A percentile compares a stretch with the other conserved stretches of the same genome.
phyloP scores from a whole-genome alignment of 2,888 invertebrate species.

The Suillia variegata region DNA sequence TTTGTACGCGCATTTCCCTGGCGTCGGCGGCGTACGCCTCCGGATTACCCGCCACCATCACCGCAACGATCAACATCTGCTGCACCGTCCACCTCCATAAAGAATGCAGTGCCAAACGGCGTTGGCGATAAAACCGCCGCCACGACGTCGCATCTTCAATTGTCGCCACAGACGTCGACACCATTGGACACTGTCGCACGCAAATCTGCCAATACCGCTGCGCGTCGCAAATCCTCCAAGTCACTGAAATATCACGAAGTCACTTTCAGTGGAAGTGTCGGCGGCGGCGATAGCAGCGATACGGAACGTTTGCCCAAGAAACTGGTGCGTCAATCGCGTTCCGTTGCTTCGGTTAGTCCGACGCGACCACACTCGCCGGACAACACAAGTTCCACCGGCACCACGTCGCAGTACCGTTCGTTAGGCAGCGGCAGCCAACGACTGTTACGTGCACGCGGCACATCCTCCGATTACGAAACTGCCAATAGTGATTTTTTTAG shows the following conservation, averaged over 20 bases:
- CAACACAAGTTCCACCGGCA: conserved; percentile 34
- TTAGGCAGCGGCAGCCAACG: conserved; percentile 31
- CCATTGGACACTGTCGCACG: no score
- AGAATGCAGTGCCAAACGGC: conserved; percentile 27
- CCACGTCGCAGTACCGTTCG: conserved; percentile 38
- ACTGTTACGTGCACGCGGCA: conserved; percentile 13
- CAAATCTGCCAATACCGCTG: not conserved
- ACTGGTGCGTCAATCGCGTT: conserved; percentile 12
- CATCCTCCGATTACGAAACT: conserved; percentile 35
- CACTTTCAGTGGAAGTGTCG: conserved; percentile 53
- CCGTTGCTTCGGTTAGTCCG: conserved; percentile 11
- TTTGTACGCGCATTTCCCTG: conserved; percentile 61
- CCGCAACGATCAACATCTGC: conserved; percentile 22
- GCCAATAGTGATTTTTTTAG: conserved; percentile 29
- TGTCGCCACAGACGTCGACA: no score
- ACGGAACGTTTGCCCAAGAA: not conserved
- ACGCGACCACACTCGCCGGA: conserved; percentile 42
- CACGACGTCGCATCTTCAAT: no score
- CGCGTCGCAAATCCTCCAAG: conserved; percentile 49
- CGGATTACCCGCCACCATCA: conserved; percentile 21
- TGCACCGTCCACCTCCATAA: conserved; percentile 17
- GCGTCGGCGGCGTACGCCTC: conserved; percentile 46
- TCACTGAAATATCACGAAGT: conserved; percentile 45
- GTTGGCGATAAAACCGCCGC: no score
- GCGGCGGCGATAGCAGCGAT: conserved; percentile 46